Conservation (phyloP, 2,888 invertebrate genomes). For the Apoda limacodes region DNA sequence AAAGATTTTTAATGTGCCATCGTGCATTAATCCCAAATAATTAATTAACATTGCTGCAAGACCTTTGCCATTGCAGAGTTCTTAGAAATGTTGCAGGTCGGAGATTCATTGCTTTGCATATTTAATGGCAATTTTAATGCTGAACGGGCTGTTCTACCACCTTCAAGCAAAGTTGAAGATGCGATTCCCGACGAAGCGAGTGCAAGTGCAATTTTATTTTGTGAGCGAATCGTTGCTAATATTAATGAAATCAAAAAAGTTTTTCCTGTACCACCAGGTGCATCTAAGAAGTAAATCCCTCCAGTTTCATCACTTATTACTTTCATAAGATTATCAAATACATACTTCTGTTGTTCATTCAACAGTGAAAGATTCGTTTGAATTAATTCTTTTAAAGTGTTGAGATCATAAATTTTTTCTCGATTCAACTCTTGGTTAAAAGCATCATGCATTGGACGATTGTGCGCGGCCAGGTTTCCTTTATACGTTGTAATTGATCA, state of each 20-base stretch:
- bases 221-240: constrained; percentile 16
- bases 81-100: constrained; percentile 3
- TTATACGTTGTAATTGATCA: constrained; percentile 17
- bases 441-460: constrained; percentile 23
- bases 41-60: constrained; percentile 13
- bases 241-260: constrained; percentile 17
- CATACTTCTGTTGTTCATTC: constrained; percentile 20
- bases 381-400: constrained; percentile 16
- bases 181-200: constrained; percentile 19
- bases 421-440: constrained; percentile 16
- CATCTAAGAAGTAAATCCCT: constrained; percentile 17
- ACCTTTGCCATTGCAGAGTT: constrained; percentile 16
- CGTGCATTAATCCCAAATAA: constrained; percentile 21
- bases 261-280: constrained; percentile 18
- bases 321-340: constrained; percentile 20
- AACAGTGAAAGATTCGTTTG: constrained; percentile 15
- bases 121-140: constrained; percentile 20
- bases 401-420: constrained; percentile 11
- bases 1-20: constrained; percentile 18
- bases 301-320: constrained; percentile 19
- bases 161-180: constrained; percentile 17
- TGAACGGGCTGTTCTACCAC: constrained; percentile 19
- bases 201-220: constrained; percentile 15
- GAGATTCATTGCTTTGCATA: constrained; percentile 17
- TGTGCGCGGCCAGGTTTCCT: constrained; percentile 20